Conservation (phyloP, 2,797 vertebrate species). For the Serranus cabrilla region DNA sequence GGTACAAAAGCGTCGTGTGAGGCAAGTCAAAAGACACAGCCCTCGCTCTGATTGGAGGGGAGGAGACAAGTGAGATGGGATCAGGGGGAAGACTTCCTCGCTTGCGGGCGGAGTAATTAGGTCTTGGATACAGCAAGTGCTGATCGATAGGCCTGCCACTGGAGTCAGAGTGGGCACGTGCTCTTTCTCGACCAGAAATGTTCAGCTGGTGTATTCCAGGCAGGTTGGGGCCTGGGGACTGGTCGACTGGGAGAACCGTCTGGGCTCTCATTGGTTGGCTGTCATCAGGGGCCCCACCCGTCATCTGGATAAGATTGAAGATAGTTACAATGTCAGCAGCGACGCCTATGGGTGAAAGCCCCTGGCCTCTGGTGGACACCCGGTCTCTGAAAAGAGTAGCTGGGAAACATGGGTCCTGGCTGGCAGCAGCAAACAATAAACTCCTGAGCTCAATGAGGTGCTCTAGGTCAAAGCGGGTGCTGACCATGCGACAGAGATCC, state of each 20-base stretch:
- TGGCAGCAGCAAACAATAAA: conserved; percentile 93
- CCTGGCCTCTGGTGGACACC: conserved; percentile 90
- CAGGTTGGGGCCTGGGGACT: conserved; percentile 86
- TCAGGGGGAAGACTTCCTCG: conserved; percentile 89
- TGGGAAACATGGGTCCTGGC: conserved; percentile 95
- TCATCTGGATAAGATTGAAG: conserved; percentile 98
- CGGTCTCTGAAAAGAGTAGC: conserved; percentile 95
- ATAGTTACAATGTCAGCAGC: conserved; percentile 98
- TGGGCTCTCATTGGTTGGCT: conserved; percentile 85
- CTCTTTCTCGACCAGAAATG: conserved; percentile 79
- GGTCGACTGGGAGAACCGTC: conserved; percentile 87
- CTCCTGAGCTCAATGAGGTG: conserved; percentile 93
- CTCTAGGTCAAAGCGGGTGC: conserved; percentile 92
- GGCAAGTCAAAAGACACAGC: conserved; percentile 92
- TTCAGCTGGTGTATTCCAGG: conserved; percentile 87
- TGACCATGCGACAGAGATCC: conserved; percentile 96
- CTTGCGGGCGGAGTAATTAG: conserved; percentile 88
- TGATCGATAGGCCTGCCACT: conserved; percentile 77
- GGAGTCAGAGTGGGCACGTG: conserved; percentile 86
- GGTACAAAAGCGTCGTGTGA: conserved; percentile 87
- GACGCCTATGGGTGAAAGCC: conserved; percentile 94
- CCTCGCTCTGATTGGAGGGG: conserved; percentile 79
- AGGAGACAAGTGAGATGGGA: conserved; percentile 86
- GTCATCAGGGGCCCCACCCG: conserved; percentile 87
- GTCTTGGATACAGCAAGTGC: conserved; percentile 88